Conservation (phyloP, 1,140 invertebrate genomes). For the Brachionus angularis region DNA sequence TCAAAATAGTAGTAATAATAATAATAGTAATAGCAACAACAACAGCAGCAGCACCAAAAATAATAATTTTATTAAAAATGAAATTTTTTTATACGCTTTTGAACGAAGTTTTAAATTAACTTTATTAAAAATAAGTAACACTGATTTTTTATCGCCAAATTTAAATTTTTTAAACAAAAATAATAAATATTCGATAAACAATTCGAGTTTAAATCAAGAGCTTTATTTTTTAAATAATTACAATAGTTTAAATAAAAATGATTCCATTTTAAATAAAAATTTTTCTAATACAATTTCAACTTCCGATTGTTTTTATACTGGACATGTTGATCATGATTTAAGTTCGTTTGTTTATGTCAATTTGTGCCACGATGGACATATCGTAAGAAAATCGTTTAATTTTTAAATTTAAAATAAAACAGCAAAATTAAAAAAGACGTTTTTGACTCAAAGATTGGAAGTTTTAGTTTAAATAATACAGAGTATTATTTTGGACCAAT, state of each 20-base stretch:
- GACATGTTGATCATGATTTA: constrained; percentile 12
- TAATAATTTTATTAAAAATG: too few relatives aligned
- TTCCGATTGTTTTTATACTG: constrained; percentile 18
- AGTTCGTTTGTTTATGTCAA: not conserved
- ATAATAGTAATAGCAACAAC: too few relatives aligned
- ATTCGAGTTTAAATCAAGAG: too few relatives aligned
- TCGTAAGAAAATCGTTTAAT: constrained; percentile 5
- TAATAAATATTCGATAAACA: too few relatives aligned
- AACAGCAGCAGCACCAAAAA: not conserved
- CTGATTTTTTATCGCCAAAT: not conserved
- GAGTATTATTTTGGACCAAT: constrained; percentile 18
- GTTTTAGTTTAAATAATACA: not conserved
- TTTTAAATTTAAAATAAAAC: not conserved
- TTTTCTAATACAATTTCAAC: too few relatives aligned
- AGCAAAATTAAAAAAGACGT: too few relatives aligned
- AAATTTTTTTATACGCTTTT: not conserved
- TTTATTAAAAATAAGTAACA: not conserved
- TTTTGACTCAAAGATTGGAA: not conserved
- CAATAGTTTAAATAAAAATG: too few relatives aligned
- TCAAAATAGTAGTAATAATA: too few relatives aligned
- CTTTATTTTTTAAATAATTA: too few relatives aligned
- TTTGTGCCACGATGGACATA: constrained; percentile 1
- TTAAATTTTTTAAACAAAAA: not conserved
- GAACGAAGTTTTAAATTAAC: not conserved
- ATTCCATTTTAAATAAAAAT: too few relatives aligned